A percentile compares a stretch with the other conserved stretches of the same genome.
These are phyloP conservation scores for Mesoclemmys tuberculata DNA, from an alignment of 2,113 vertebrate species.

Conservation along the genomic window DNA sequence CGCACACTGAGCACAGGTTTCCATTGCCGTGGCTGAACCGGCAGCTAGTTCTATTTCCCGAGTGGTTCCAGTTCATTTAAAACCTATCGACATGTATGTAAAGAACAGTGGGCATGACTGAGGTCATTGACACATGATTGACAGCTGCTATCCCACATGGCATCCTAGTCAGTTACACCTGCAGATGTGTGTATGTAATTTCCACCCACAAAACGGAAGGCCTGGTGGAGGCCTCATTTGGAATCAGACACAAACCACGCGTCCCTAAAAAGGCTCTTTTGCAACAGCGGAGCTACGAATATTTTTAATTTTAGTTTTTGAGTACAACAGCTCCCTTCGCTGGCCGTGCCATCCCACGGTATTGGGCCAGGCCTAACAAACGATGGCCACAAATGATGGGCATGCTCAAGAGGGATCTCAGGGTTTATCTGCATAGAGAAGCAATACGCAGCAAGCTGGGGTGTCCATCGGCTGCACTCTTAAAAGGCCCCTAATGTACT, in stretches of 20 bases:
- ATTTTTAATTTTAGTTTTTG: neutral
- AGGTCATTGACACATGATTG: neutral
- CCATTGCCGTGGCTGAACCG: neutral
- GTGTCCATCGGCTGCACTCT: neutral
- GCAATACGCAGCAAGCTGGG: neutral
- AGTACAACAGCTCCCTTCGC: neutral
- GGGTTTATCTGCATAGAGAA: neutral
- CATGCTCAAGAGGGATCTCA: neutral
- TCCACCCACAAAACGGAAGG: neutral
- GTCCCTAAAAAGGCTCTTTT: neutral
- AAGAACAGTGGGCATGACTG: neutral
- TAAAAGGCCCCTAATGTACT: too few relatives aligned
- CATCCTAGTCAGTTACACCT: too few relatives aligned
- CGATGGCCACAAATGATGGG: neutral
- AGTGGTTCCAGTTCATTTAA: neutral
- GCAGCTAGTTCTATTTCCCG: neutral
- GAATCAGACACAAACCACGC: neutral
- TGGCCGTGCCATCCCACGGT: neutral
- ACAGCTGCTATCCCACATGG: neutral
- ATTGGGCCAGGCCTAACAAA: neutral
- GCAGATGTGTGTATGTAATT: neutral
- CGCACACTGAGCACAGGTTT: neutral
- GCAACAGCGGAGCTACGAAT: neutral
- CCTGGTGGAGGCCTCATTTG: neutral
- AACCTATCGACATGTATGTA: neutral